phyloP scores from a whole-genome alignment of 2,888 invertebrate genomes.

The Drosophila recens region DNA sequence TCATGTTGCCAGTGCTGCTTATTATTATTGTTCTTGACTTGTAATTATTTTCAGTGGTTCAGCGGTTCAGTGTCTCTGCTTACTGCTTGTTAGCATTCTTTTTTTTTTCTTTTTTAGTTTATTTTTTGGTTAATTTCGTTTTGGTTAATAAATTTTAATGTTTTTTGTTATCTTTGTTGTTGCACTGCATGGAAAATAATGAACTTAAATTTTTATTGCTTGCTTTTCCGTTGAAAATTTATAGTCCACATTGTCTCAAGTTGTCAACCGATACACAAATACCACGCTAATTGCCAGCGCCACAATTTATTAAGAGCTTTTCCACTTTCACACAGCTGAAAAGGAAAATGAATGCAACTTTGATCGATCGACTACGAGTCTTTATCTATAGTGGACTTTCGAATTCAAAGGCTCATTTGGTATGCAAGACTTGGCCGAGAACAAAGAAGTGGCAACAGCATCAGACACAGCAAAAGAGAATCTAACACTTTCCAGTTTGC shows the following conservation, averaged over 20 bases:
- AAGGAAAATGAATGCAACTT: constrained; percentile 43
- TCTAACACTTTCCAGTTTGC: constrained; percentile 52
- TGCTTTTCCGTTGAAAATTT: constrained; percentile 39
- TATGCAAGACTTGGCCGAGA: constrained; percentile 46
- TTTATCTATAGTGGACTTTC: constrained; percentile 41
- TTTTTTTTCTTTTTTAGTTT: constrained; percentile 7
- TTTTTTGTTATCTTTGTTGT: constrained; percentile 8
- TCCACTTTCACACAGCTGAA: constrained; percentile 54
- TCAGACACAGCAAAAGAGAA: constrained; percentile 26
- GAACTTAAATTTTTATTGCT: constrained; percentile 38
- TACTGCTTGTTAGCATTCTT: constrained; percentile 54
- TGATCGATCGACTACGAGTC: constrained; percentile 48
- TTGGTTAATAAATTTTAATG: constrained; percentile 42
- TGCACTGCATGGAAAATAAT: constrained; percentile 31
- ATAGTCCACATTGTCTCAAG: constrained; percentile 51
- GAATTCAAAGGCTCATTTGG: constrained; percentile 44
- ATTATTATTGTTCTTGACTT: constrained; percentile 71
- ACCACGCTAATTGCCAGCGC: constrained; percentile 35
- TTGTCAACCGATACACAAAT: constrained; percentile 28
- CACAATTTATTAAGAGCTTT: constrained; percentile 37
- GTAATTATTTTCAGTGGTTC: constrained; percentile 75
- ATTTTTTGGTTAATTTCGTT: constrained; percentile 14
- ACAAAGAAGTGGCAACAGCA: constrained; percentile 41
- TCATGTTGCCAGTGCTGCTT: constrained; percentile 61
- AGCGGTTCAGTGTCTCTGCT: constrained; percentile 24